Evolutionary conservation across 2,113 vertebrate species (phyloP), one percentile per base, ranked within the genome.

Genomic region (Galeopterus variegatus): DNA sequence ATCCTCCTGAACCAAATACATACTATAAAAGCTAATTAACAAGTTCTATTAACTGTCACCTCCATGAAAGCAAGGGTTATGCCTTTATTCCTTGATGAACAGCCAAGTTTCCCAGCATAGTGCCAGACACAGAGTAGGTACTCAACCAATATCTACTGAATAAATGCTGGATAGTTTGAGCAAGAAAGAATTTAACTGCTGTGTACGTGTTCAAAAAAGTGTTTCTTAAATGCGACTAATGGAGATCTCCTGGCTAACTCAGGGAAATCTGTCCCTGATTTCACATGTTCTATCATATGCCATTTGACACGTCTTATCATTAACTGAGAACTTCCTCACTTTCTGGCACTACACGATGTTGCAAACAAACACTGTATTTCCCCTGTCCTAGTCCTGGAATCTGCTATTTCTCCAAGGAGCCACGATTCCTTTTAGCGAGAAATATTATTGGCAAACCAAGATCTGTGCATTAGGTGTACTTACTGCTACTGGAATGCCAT

Each of bases 291-390:
- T 80, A 58, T 58, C 23, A 58, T 56, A 88, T 33, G 31, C 64
- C 64, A 85, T 52, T n/a, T 33, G 21, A 76, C 28, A 81, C 2
- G 13, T n/a, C 70, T 31, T 65, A 86, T 85, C 21, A 79, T 91
- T 88, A 76, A 48, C 26, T 54, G 54, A 52, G 52, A 82, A 93
- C 19, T 67, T 94, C 24, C 41, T 95, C 94, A 48, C 24, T 65
- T 90, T 94, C 24, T 83, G 18, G 65, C 58, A 88, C 31, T 52
- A 52, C 58, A 70, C 69, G 17, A 65, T 87, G n/a, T 65, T 94
- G 15, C 72, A 64, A 23, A 80, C 50, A 75, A 33, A 70, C 36
- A 48, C 65, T 62, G 18, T 41, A 67, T 90, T 62, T 95, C 26
- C 58, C 50, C 10, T 79, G 8, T 15, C 33, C 26, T 48, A 80